Base-by-base conservation (phyloP, 2,797 vertebrate species). In the Pelochelys cantorii region DNA sequence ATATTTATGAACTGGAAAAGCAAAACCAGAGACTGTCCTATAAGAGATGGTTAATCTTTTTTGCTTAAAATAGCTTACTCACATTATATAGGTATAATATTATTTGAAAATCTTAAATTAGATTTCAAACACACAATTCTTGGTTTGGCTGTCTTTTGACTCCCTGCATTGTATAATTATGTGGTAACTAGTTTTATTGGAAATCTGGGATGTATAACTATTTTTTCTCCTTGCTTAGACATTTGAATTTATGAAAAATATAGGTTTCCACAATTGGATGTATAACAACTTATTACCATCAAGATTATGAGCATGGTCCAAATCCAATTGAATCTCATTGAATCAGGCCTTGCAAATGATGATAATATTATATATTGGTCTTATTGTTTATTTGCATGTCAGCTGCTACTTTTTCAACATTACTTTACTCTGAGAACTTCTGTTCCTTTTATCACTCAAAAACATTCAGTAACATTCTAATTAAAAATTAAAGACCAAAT, bases 1-100 rank as follows among this genome's bases (percentile, higher is more conserved):
- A 31, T 29, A 55, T 7, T 31, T 1, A 27, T 0, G 4, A 65
- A 54, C 23, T 55, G 27, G 27, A 53, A 9, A 6, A 6, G 11
- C 25, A 14, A 6, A 74, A 80, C 14, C 42, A 1, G 20, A 79
- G 75, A 29, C 29, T 91, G 42, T 12, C 12, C n/a, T 17, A 1
- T 59, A 89, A 37, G 57, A 87, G 31, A 71, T 56, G 31, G 11
- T 1, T 27, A 71, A 37, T 37, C 25, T 25, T 52, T 15, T 77
- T 77, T 77, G 25, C 25, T 77, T 25, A 77, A 29, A 77, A 77
- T 77, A 77, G 74, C 42, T 37, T 71, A 68, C 42, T 68, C 22
- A 11, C n/a, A 22, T 34, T 20, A 37, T 20, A 71, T n/a, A 20
- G 22, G 34, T n/a, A 71, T 71, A 37, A 71, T 85, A 59, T 85